phyloP scores from a whole-genome alignment of 2,797 vertebrate species.

The Rhinoraja longicauda region DNA sequence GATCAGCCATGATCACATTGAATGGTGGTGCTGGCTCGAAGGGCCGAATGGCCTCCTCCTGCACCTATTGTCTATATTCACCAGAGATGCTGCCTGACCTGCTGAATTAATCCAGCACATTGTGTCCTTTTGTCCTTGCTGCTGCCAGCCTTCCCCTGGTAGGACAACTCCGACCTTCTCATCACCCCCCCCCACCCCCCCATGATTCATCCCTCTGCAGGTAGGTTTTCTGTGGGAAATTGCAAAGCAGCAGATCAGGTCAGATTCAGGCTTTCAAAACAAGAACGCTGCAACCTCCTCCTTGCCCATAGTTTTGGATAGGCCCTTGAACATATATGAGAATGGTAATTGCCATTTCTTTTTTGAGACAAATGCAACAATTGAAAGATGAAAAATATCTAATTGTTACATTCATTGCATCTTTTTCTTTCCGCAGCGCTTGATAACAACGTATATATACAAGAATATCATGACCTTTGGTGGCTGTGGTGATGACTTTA shows the following conservation, averaged over 20 bases:
- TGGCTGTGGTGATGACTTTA: slow-evolving; percentile 84
- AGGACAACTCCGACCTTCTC: too few relatives aligned
- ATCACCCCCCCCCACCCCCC: too few relatives aligned
- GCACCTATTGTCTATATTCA: too few relatives aligned
- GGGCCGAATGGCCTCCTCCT: too few relatives aligned
- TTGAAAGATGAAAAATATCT: not conserved
- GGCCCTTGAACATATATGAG: not conserved
- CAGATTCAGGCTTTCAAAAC: not conserved
- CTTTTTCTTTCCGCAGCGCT: slow-evolving; percentile 56
- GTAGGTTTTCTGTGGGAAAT: not conserved
- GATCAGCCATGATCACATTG: too few relatives aligned
- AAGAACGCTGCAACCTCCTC: not conserved
- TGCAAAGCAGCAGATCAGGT: not conserved
- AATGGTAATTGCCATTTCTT: not conserved
- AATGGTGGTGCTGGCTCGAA: too few relatives aligned
- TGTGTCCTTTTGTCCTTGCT: not conserved
- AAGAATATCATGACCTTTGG: slow-evolving; percentile 87
- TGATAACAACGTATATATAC: slow-evolving; percentile 71
- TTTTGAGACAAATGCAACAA: not conserved
- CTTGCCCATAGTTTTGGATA: not conserved
- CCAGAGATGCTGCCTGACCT: too few relatives aligned
- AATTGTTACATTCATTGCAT: not conserved
- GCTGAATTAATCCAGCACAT: too few relatives aligned
- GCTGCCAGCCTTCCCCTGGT: not conserved
- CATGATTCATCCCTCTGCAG: not conserved